Percentiles rank a stretch among this genome's conserved stretches.
Conservation (phyloP, 2,888 invertebrate genomes). For the Criorhina ranunculi region DNA sequence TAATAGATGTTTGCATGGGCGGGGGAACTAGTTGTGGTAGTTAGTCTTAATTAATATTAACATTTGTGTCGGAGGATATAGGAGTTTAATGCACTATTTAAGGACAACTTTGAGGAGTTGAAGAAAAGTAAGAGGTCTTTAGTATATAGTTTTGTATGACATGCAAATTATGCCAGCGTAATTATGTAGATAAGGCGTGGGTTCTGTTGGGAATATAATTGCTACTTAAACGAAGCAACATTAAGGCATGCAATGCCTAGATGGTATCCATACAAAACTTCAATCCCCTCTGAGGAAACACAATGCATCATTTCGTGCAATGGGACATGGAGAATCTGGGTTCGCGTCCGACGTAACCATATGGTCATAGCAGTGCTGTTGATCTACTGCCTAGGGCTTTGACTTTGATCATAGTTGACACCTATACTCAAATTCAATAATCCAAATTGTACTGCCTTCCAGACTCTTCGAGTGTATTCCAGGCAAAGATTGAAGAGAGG, state of each 20-base stretch:
- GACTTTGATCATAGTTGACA: no score
- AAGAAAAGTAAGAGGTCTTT: background rate
- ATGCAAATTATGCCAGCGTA: slow-evolving; percentile 5
- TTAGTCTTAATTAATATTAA: slow-evolving; percentile 41
- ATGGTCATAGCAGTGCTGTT: no score
- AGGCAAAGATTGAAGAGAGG: no score
- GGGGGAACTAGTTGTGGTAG: slow-evolving; percentile 9
- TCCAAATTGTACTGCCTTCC: no score
- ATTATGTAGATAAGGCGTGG: slow-evolving; percentile 21
- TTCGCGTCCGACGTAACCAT: no score
- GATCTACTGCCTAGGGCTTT: no score
- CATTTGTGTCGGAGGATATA: background rate
- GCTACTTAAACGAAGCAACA: background rate
- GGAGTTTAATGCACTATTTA: slow-evolving; percentile 26
- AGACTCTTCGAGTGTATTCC: no score
- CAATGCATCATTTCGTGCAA: no score
- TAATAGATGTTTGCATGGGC: slow-evolving; percentile 13
- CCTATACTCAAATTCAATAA: no score
- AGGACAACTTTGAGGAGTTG: slow-evolving; percentile 3
- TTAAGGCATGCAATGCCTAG: background rate
- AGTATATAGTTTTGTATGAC: background rate
- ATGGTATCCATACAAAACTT: background rate
- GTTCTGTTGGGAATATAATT: slow-evolving; percentile 6
- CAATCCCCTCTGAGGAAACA: background rate
- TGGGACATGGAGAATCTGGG: no score